Evolutionary conservation across 2,888 invertebrate species (phyloP).

Genomic region (Branchinecta sandiegonensis): DNA sequence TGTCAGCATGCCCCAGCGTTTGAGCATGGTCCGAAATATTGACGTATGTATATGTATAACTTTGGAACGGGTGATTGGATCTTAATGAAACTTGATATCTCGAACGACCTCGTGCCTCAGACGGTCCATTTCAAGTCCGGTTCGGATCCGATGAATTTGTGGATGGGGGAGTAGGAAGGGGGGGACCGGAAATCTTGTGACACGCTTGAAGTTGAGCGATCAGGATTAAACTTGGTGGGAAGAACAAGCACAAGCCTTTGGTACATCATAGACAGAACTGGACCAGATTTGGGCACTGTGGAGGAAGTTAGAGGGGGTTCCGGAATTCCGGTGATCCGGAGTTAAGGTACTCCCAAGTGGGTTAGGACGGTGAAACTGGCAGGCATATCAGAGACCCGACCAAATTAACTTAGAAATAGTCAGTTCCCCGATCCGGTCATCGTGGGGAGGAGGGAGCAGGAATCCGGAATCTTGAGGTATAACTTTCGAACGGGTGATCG

Average conservation of each 20-base stretch:
- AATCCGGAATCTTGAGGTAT: background rate
- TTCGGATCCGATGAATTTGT: background rate
- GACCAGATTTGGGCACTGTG: background rate
- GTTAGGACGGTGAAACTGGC: background rate
- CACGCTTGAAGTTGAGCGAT: too few species aligned
- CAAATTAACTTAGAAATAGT: background rate
- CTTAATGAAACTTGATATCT: background rate
- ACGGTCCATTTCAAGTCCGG: background rate
- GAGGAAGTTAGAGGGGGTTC: background rate
- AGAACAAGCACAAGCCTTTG: background rate
- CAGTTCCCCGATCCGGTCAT: background rate
- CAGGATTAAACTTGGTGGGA: too few species aligned
- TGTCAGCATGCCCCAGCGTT: too few species aligned
- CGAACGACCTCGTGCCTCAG: background rate
- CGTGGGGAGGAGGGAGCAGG: background rate
- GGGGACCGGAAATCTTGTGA: slow-evolving; percentile 2
- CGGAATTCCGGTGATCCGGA: too few species aligned
- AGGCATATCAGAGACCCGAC: background rate
- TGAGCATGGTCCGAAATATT: too few species aligned
- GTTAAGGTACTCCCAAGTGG: background rate
- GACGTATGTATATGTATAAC: too few species aligned
- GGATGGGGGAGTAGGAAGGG: background rate
- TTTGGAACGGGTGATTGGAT: too few species aligned
- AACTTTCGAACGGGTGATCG: background rate
- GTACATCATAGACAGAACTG: background rate